These are phyloP conservation scores for Eucidaris tribuloides DNA, from an alignment of 35 echinoderm and acorn worm genomes.

Conservation along the genomic window DNA sequence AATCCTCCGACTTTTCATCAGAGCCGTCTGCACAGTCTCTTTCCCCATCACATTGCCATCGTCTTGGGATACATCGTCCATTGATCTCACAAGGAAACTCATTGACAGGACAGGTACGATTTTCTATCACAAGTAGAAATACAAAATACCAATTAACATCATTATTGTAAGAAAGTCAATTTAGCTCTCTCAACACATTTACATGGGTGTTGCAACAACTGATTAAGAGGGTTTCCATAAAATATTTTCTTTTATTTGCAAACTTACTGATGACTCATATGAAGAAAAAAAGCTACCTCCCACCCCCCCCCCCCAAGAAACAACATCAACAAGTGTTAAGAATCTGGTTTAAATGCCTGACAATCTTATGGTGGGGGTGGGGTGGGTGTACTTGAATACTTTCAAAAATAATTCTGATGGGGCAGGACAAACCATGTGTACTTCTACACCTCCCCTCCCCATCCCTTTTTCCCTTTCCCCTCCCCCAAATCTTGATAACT, in stretches of 20 bases:
- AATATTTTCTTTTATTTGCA: too few relatives aligned
- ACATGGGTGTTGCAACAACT: too few relatives aligned
- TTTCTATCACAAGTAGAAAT: not conserved
- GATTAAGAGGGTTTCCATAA: too few relatives aligned
- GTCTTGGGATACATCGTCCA: conserved; percentile 31
- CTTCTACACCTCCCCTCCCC: not conserved
- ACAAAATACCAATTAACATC: not conserved
- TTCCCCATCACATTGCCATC: conserved; percentile 54
- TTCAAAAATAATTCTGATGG: not conserved
- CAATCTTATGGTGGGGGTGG: too few relatives aligned
- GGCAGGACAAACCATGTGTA: not conserved
- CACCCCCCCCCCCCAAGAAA: too few relatives aligned
- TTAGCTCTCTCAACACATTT: too few relatives aligned
- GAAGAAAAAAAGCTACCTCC: too few relatives aligned
- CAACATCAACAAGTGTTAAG: too few relatives aligned
- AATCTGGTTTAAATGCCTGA: too few relatives aligned
- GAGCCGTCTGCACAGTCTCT: conserved; percentile 39
- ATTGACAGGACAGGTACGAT: conserved; percentile 18
- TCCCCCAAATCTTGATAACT: not conserved
- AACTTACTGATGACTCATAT: too few relatives aligned
- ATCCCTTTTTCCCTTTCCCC: not conserved
- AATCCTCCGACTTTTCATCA: conserved; percentile 38
- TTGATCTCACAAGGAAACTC: conserved; percentile 54
- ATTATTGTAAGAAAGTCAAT: not conserved
- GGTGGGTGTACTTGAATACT: not conserved